Evolutionary conservation across 2,888 invertebrate genomes (phyloP).

Genomic region (Pristionchus maxplancki): DNA sequence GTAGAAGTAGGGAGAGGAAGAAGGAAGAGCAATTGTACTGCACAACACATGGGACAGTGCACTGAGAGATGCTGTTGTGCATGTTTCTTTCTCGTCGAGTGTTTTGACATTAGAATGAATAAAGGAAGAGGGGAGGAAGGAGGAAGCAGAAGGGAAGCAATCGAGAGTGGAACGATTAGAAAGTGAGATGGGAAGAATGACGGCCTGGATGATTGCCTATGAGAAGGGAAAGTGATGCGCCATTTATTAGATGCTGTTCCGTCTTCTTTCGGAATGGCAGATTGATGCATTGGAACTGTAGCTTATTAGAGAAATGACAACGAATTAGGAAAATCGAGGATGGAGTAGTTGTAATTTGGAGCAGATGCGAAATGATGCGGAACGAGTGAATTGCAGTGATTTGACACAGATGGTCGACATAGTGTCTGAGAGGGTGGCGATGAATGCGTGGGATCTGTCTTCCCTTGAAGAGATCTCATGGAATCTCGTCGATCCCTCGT

Average conservation of each 20-base stretch:
- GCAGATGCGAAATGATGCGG: background rate
- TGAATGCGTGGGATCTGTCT: background rate
- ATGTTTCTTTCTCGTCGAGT: slow-evolving; percentile 9
- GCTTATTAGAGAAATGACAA: background rate
- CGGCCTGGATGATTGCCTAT: background rate
- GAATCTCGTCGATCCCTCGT: background rate
- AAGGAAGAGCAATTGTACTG: background rate
- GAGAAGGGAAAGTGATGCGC: background rate
- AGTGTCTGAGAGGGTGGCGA: background rate
- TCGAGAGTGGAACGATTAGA: slow-evolving; percentile 25
- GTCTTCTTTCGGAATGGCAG: background rate
- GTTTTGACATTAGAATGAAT: slow-evolving; percentile 5
- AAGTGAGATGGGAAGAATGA: background rate
- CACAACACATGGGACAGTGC: slow-evolving; percentile 9
- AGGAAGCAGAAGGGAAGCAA: background rate
- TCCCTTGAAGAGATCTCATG: background rate
- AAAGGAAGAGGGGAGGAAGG: background rate
- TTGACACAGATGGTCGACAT: background rate
- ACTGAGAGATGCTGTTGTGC: background rate
- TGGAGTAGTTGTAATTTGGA: background rate
- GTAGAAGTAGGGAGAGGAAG: background rate
- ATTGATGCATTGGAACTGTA: background rate
- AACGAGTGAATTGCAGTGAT: background rate
- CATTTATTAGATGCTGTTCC: background rate
- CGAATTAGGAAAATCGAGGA: background rate